Percentiles rank a stretch among this genome's conserved stretches.
Conservation (phyloP, 2,797 vertebrate species). For the Moxostoma hubbsi region DNA sequence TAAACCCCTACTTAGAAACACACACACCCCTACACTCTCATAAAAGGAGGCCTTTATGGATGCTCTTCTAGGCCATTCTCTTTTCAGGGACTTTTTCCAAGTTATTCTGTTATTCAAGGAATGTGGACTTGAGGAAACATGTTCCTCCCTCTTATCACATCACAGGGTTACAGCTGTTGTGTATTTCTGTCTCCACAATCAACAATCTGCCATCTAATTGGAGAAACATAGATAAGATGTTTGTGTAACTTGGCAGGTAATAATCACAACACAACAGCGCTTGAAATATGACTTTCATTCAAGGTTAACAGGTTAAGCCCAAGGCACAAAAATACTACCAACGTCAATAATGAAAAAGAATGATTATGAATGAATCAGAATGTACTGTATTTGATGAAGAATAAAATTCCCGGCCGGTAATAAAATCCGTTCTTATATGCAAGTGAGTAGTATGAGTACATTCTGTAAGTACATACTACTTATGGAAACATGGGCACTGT, state of each 20-base stretch:
- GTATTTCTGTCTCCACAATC: not conserved
- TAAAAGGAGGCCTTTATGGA: not conserved
- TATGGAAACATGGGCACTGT: no score
- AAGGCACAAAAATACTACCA: not conserved
- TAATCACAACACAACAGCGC: not conserved
- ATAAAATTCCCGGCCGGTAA: no score
- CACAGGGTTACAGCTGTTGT: not conserved
- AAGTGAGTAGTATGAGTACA: no score
- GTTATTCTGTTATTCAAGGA: slow-evolving; percentile 46
- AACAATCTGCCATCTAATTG: not conserved
- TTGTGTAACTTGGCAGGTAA: not conserved
- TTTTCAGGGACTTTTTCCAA: slow-evolving; percentile 32
- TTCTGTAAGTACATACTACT: no score
- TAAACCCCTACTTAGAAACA: not conserved
- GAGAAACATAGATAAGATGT: not conserved
- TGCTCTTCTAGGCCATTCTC: slow-evolving; percentile 1
- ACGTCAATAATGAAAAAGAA: no score
- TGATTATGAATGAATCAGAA: no score
- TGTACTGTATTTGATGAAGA: no score
- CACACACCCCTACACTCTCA: slow-evolving; percentile 10
- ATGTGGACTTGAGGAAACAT: slow-evolving; percentile 46
- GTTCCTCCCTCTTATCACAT: slow-evolving; percentile 3
- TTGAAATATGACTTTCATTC: not conserved
- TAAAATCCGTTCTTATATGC: no score
- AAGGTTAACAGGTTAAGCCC: not conserved